A percentile compares a stretch with the other conserved stretches of the same genome.
phyloP scores from a whole-genome alignment of 2,888 invertebrate genomes.

The Bhutanitis thaidina region DNA sequence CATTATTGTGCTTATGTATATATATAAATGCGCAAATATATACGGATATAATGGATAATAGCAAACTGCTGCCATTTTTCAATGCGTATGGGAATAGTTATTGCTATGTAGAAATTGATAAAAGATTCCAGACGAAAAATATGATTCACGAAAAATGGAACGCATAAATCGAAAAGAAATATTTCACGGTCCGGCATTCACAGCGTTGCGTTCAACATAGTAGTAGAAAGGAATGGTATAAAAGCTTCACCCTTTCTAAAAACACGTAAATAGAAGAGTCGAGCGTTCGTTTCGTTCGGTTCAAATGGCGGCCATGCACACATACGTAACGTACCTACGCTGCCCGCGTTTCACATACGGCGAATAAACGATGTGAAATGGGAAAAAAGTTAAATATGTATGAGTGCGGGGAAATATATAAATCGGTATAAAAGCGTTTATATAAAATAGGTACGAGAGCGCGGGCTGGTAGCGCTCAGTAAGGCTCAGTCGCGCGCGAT shows the following conservation, averaged over 20 bases:
- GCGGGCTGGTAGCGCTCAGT: constrained; percentile 44
- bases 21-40: too few relatives aligned
- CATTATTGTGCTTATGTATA: too few relatives aligned
- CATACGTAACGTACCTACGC: constrained; percentile 44
- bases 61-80: not conserved
- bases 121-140: constrained; percentile 51
- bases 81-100: not conserved
- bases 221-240: constrained; percentile 75
- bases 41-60: too few relatives aligned
- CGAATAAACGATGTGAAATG: constrained; percentile 77
- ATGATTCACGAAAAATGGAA: constrained; percentile 57
- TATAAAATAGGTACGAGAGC: constrained; percentile 66
- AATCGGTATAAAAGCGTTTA: constrained; percentile 75
- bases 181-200: constrained; percentile 64
- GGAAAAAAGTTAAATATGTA: constrained; percentile 80
- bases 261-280: constrained; percentile 73
- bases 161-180: constrained; percentile 72
- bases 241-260: constrained; percentile 78
- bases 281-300: constrained; percentile 50
- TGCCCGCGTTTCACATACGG: constrained; percentile 62
- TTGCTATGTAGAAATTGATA: constrained; percentile 40
- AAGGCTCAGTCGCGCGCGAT: constrained; percentile 64
- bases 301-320: constrained; percentile 55
- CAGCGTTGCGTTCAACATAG: constrained; percentile 63
- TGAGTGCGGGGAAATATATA: constrained; percentile 80